phyloP scores from a whole-genome alignment of 2,797 vertebrate genomes.

The Enteromius anoplus region DNA sequence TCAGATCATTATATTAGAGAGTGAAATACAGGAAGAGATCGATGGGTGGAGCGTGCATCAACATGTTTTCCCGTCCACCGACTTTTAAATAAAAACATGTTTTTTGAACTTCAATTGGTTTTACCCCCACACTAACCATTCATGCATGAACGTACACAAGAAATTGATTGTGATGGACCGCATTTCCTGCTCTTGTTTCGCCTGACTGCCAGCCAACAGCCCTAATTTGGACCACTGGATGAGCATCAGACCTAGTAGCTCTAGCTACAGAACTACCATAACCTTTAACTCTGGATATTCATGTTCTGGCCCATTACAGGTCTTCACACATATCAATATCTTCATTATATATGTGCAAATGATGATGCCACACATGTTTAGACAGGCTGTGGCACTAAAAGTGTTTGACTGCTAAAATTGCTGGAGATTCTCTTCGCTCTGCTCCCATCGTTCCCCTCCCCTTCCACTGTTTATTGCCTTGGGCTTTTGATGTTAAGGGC shows the following conservation, averaged over 20 bases:
- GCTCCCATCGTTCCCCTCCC: slow-evolving; percentile 42
- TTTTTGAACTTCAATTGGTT: slow-evolving; percentile 21
- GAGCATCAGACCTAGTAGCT: slow-evolving; percentile 12
- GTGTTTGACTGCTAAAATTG: slow-evolving; percentile 29
- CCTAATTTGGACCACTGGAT: slow-evolving; percentile 22
- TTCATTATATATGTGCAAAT: slow-evolving; percentile 19
- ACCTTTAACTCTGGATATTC: background rate
- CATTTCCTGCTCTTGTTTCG: slow-evolving; percentile 73
- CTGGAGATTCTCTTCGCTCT: slow-evolving; percentile 17
- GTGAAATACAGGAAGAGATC: slow-evolving; percentile 23
- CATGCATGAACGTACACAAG: slow-evolving; percentile 15
- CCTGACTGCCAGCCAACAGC: slow-evolving; percentile 61
- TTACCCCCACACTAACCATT: slow-evolving; percentile 12
- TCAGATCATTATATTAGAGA: background rate
- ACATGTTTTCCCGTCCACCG: slow-evolving; percentile 24
- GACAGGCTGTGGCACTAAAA: slow-evolving; percentile 3
- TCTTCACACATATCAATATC: slow-evolving; percentile 22
- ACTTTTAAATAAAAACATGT: slow-evolving; percentile 32
- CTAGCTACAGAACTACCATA: background rate
- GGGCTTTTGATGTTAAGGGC: slow-evolving; percentile 77
- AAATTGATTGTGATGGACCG: slow-evolving; percentile 44
- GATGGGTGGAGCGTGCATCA: background rate
- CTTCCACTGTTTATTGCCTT: slow-evolving; percentile 70
- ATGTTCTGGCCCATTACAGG: background rate
- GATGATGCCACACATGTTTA: slow-evolving; percentile 25